Evolutionary conservation across 2,888 invertebrate genomes (phyloP).

Genomic region (Nectonema munidae): DNA sequence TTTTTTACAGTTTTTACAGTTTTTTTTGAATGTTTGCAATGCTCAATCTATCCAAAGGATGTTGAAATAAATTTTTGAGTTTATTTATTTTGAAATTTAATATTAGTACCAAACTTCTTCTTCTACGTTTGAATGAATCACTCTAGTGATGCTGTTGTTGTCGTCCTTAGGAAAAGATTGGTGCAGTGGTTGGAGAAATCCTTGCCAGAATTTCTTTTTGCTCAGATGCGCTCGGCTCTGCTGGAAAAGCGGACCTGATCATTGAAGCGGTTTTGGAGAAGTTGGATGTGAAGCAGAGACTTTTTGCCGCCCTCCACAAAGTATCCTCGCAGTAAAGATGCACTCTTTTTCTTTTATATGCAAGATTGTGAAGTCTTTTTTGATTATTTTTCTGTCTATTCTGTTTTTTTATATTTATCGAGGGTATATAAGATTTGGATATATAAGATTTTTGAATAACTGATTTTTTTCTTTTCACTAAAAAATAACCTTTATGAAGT

Average conservation of each 20-base stretch:
- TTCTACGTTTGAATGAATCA: no score
- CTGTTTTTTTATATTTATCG: no score
- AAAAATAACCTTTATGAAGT: no score
- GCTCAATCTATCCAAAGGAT: no score
- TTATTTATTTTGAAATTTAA: no score
- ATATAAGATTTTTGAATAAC: neutral
- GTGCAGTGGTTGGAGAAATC: slow-evolving; percentile 32
- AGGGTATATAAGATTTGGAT: slow-evolving; percentile 16
- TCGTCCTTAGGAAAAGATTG: slow-evolving; percentile 27
- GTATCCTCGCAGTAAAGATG: slow-evolving; percentile 26
- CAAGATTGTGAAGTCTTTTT: slow-evolving; percentile 8
- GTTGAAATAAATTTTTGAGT: no score
- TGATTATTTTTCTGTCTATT: slow-evolving; percentile 27
- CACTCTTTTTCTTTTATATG: neutral
- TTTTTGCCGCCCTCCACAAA: slow-evolving; percentile 38
- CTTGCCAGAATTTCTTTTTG: slow-evolving; percentile 32
- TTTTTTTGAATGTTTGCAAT: no score
- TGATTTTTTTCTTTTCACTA: no score
- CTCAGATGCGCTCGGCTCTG: slow-evolving; percentile 32
- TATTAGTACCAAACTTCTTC: no score
- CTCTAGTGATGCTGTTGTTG: slow-evolving; percentile 8
- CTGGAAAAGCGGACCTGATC: slow-evolving; percentile 37
- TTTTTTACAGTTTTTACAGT: no score
- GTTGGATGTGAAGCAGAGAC: slow-evolving; percentile 37
- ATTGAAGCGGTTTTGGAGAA: slow-evolving; percentile 60